Percentiles rank a stretch among this genome's conserved stretches.
Conservation (phyloP, 2,113 vertebrate genomes). For the Thinocorus orbignyianus region DNA sequence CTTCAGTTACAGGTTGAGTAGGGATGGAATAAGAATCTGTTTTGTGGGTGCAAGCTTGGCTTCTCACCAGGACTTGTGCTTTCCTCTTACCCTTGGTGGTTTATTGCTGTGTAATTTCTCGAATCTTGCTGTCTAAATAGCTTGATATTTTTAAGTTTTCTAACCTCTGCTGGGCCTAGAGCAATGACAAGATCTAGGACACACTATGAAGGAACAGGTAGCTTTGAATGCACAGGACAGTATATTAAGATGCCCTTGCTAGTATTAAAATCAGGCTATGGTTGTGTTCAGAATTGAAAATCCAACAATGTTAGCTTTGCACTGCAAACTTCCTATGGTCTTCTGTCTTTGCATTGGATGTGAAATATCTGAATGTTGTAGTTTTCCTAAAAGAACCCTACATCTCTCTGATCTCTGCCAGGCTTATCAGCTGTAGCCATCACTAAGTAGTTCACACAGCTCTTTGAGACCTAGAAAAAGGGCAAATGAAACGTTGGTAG, state of each 20-base stretch:
- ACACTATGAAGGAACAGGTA: background rate
- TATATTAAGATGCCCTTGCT: background rate
- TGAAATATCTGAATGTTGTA: background rate
- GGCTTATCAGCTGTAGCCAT: background rate
- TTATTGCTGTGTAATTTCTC: background rate
- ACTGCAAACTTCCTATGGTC: background rate
- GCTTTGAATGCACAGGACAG: background rate
- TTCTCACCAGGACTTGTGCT: background rate
- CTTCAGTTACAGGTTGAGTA: background rate
- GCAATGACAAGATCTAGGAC: background rate
- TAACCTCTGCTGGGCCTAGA: background rate
- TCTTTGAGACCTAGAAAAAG: background rate
- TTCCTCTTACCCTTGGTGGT: background rate
- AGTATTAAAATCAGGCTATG: background rate
- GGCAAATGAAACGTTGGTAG: background rate
- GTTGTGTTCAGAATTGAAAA: background rate
- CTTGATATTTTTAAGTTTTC: background rate
- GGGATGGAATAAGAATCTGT: background rate
- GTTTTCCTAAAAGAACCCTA: background rate
- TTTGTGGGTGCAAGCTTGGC: background rate
- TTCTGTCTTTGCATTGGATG: background rate
- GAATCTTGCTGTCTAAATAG: background rate
- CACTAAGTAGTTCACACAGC: background rate
- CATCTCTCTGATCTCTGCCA: background rate
- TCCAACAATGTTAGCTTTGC: background rate